A percentile compares a stretch with the other conserved stretches of the same genome.
Conservation (phyloP, 2,113 vertebrate genomes). For the Scolopax mira region DNA sequence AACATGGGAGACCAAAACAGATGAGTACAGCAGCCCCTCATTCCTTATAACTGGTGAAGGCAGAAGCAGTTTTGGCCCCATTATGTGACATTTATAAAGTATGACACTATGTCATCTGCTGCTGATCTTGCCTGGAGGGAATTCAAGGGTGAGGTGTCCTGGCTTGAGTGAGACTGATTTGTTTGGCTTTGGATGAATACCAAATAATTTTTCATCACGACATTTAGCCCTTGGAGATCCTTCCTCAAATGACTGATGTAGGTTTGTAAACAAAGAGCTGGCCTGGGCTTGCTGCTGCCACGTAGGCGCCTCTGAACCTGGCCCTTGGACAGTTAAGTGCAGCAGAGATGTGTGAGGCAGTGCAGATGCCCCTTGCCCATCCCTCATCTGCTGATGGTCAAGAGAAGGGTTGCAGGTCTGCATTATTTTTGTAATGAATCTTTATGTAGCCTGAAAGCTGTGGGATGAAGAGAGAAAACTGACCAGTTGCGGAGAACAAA, state of each 20-base stretch:
- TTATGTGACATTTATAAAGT: not conserved
- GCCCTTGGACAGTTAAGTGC: not conserved
- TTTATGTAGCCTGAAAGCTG: accelerated
- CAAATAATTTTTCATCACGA: not conserved
- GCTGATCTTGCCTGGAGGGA: conserved; percentile 20
- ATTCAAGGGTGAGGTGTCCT: conserved; percentile 21
- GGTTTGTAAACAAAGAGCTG: not conserved
- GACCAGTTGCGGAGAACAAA: not conserved
- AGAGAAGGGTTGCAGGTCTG: not conserved
- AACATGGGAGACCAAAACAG: not conserved
- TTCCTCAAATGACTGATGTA: not conserved
- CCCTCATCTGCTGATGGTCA: accelerated
- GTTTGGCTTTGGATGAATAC: not conserved
- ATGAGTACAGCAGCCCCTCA: not conserved
- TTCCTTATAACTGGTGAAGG: not conserved
- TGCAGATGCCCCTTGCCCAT: not conserved
- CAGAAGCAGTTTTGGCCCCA: not conserved
- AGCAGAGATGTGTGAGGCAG: not conserved
- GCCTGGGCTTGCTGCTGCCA: not conserved
- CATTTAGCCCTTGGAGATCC: not conserved
- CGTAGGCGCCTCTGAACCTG: accelerated
- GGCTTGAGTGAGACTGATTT: not conserved
- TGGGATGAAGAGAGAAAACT: not conserved
- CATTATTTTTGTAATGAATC: not conserved
- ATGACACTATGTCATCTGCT: not conserved